phyloP scores from a whole-genome alignment of 2,797 vertebrate genomes.

The Cossypha niveicapilla region DNA sequence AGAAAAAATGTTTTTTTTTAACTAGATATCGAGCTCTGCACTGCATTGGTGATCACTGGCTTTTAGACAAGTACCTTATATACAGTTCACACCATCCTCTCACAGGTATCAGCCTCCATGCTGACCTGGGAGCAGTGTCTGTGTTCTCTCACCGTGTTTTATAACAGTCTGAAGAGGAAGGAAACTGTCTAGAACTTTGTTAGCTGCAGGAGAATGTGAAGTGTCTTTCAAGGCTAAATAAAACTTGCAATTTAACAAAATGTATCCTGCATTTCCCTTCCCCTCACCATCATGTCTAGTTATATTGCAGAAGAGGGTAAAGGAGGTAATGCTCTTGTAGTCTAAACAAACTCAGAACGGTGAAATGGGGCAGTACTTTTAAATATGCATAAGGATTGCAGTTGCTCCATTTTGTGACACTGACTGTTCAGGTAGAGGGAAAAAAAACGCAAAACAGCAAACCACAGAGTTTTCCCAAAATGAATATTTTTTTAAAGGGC shows the following conservation, averaged over 20 bases:
- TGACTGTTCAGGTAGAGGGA: slow-evolving; percentile 5
- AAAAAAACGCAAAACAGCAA: neutral
- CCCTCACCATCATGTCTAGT: neutral
- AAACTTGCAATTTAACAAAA: slow-evolving; percentile 19
- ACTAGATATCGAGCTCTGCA: neutral
- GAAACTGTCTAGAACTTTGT: neutral
- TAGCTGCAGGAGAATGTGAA: neutral
- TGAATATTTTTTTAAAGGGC: neutral
- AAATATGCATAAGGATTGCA: slow-evolving; percentile 54
- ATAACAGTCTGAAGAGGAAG: neutral
- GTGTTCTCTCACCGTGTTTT: neutral
- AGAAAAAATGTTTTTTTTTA: neutral
- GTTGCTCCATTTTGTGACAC: slow-evolving; percentile 33
- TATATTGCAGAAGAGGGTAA: slow-evolving; percentile 25
- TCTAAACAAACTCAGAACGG: slow-evolving; percentile 10
- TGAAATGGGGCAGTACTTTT: slow-evolving; percentile 41
- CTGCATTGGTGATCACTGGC: neutral
- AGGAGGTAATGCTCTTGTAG: slow-evolving; percentile 38
- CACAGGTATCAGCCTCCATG: neutral
- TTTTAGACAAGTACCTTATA: neutral
- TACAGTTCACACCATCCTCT: neutral
- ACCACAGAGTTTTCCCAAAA: neutral
- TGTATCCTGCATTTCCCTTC: neutral
- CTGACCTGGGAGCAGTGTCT: neutral
- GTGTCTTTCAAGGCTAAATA: slow-evolving; percentile 4